Evolutionary conservation across 1,140 invertebrate genomes (phyloP), one percentile per base, ranked within the genome.

Genomic region (Homarus americanus): DNA sequence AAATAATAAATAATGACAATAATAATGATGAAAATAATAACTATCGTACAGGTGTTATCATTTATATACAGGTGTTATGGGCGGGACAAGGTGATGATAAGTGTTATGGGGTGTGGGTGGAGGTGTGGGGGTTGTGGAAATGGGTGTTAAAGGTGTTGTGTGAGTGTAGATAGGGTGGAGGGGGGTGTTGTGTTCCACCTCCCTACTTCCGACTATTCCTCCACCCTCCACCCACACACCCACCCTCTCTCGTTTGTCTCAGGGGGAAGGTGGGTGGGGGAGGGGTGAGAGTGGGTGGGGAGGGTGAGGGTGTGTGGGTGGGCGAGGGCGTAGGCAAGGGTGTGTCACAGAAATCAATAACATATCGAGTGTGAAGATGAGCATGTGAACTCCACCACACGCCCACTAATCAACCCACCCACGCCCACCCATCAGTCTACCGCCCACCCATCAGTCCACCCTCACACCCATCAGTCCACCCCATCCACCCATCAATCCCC

Each of bases 341-440:
- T 28, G n/a, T 32, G 63, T 9, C 63, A 10, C 63, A 32, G 63
- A 69, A 69, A 69, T 69, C 63, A 69, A 69, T 69, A 69, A 32
- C 63, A 69, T 69, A 69, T 69, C 63, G 63, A 69, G 63, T 69
- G 9, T 69, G 28, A 2, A 69, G 63, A 28, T 32, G 63, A 28
- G 63, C n/a, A 24, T 69, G 28, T 32, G 63, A 69, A 69, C 73
- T 76, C 73, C 58, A 63, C 58, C 58, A 63, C 58, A 10, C 58
- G 58, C 58, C 58, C 58, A 20, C 58, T 28, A 24, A 32, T 28
- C 7, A 24, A 69, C 63, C 28, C 34, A 0, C 63, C 5, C n/a
- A 32, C n/a, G 5, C 63, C n/a, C 63, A 24, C 63, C 24, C 44
- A 2, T 20, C 53, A 0, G 12, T 38, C 36, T 58, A 28, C 28